Evolutionary conservation across 1,140 invertebrate species (phyloP), one percentile per base, ranked within the genome.

Genomic region (Orchestia grillus): DNA sequence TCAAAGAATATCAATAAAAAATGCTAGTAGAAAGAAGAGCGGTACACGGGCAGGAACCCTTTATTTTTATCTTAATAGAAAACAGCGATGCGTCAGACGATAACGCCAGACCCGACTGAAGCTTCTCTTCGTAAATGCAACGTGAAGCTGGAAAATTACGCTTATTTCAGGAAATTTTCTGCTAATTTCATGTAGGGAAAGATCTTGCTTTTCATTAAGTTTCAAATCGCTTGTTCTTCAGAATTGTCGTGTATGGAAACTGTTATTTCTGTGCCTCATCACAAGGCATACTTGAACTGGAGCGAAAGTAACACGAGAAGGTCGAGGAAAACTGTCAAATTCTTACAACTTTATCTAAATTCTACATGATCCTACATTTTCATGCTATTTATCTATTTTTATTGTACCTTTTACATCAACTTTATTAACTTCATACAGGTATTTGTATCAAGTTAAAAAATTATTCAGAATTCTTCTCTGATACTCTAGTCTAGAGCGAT

Each of bases 61-160:
- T 90, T 90, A 90, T 41, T 90, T 90, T 90, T 90, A 90, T 90
- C 88, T 90, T 90, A 90, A 90, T 90, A 44, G 88, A 90, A 90
- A 90, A 90, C 88, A 42, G 43, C 41, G 88, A 90, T 90, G 88
- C 88, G 41, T 41, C 41, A 90, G 88, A 41, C 36, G 88, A 90
- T 90, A 90, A 44, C 42, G 88, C 41, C 36, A 3, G 36, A 3
- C 41, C 8, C n/a, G 88, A 41, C 88, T 90, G 88, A 90, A 42
- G 88, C 88, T 90, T 36, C n/a, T 19, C 43, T 28, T 53, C 11
- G 41, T 44, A 90, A 90, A 90, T 90, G 43, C 41, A 41, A 44
- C 16, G 88, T 44, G 88, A 44, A 42, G 88, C 88, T 90, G 41
- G 88, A 90, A 90, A 90, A 90, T 42, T 90, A 42, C 88, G 41